Base-by-base conservation (phyloP, 2,888 invertebrate genomes). In the Myopa testacea region DNA sequence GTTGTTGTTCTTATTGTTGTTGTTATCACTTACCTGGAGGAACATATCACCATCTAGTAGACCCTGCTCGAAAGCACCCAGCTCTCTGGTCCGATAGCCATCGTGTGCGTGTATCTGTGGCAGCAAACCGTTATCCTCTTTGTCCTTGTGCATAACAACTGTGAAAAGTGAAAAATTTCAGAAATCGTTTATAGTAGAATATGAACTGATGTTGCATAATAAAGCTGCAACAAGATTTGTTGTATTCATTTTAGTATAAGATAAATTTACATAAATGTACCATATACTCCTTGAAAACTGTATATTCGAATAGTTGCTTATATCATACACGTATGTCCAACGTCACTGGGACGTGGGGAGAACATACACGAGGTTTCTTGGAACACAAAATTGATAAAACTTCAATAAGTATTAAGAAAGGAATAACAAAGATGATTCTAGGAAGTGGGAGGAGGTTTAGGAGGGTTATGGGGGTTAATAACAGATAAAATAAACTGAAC, bases 81-180 rank as follows among this genome's bases (percentile, higher is more conserved):
- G 92, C 87, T 95, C 94, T 86, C 94, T 90, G 82, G 92, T 92
- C 83, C 94, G 91, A 89, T 90, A 90, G 83, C 89, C 88, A 83
- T 93, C 93, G 80, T 92, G 90, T 81, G 92, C 88, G 86, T 92
- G 92, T 72, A 91, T 92, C 87, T 94, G 95, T 78, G 89, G 88
- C 86, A 93, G 90, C 81, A 94, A 91, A 83, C 92, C 91, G 81
- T 96, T 95, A 85, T 96, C 96, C 89, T 96, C 96, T 89, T 96
- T 96, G 87, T 96, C 96, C 91, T 96, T 96, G 92, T 96, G 95
- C 95, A 97, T 96, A 87, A 96, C 96, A 90, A 96, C 96, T 96
- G 93, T 0, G 94, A 94, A 89, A 90, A 90, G 40, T 80, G 3
- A 69, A n/a, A 79, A 37, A 76, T 26, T 75, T 14, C 72, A 62